phyloP scores from a whole-genome alignment of 1,140 invertebrate genomes.

The Archivesica marissinica region DNA sequence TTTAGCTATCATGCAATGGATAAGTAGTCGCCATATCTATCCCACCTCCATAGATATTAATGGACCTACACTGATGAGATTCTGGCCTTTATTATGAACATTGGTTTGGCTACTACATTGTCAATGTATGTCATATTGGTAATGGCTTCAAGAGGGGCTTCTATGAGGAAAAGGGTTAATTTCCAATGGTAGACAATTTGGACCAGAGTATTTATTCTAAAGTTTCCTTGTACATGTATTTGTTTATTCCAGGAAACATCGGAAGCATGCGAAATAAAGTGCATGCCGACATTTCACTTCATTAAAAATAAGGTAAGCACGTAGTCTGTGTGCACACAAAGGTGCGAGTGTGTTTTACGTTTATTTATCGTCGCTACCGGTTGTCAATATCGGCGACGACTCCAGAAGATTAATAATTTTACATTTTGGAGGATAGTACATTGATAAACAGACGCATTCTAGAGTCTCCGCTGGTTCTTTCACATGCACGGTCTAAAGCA shows the following conservation, averaged over 20 bases:
- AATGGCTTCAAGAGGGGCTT: background rate
- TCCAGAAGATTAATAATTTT: background rate
- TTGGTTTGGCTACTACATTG: background rate
- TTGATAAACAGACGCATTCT: background rate
- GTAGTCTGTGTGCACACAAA: background rate
- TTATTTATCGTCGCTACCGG: background rate
- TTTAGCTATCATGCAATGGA: too few species aligned
- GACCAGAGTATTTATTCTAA: background rate
- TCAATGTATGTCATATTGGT: background rate
- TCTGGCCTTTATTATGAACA: too few species aligned
- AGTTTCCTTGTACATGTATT: background rate
- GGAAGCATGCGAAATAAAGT: background rate
- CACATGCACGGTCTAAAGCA: background rate
- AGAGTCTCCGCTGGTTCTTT: background rate
- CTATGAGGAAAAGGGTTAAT: background rate
- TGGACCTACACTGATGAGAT: too few species aligned
- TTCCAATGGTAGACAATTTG: background rate
- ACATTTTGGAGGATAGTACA: background rate
- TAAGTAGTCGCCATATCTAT: too few species aligned
- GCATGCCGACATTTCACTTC: conserved; percentile 7
- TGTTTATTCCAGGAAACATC: background rate
- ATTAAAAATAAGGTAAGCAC: conserved; percentile 10
- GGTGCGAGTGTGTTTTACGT: background rate
- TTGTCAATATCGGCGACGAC: background rate
- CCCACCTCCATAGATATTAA: too few species aligned